phyloP scores from a whole-genome alignment of 2,113 vertebrate genomes.

The Microcebus jonahi region DNA sequence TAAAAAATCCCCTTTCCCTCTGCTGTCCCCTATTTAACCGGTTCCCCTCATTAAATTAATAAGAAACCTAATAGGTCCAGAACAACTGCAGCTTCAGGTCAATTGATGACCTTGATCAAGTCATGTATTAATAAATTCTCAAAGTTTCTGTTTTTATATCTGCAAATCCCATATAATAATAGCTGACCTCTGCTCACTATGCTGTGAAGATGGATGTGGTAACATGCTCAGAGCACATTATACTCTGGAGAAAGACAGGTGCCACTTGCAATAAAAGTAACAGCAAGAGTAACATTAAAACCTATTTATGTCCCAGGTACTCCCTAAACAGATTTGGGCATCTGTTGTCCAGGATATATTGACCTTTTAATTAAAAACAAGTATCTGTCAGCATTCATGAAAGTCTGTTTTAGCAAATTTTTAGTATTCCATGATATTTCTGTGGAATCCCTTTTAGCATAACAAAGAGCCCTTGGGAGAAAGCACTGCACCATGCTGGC shows the following conservation, averaged over 20 bases:
- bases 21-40: background rate
- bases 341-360: background rate
- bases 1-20: background rate
- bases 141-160: background rate
- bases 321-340: background rate
- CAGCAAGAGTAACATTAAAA: background rate
- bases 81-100: background rate
- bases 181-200: background rate
- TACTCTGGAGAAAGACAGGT: background rate
- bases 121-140: background rate
- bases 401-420: slow-evolving; percentile 20
- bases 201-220: background rate
- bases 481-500: background rate
- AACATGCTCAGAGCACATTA: background rate
- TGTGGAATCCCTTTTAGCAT: background rate
- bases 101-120: slow-evolving; percentile 2
- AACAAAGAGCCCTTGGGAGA: background rate
- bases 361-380: slow-evolving; percentile 51
- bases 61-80: background rate
- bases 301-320: background rate
- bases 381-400: slow-evolving; percentile 47
- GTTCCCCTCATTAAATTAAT: background rate
- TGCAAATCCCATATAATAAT: background rate
- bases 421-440: background rate
- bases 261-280: background rate